Conservation (phyloP, 2,888 invertebrate genomes). For the Stomorhina lunata region DNA sequence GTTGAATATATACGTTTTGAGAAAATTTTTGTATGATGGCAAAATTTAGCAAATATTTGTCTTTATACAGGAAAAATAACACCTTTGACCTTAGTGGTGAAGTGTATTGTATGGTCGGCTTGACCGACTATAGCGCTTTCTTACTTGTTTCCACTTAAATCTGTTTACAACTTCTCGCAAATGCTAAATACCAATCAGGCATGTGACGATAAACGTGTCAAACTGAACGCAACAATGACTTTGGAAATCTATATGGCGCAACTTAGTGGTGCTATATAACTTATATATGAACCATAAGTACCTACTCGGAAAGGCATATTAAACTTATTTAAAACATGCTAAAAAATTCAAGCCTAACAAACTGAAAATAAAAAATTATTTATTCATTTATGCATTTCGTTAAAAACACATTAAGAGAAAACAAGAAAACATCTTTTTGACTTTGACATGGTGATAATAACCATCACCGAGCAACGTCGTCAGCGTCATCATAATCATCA, state of each 20-base stretch:
- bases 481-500: neutral
- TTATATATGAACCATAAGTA: too few relatives aligned
- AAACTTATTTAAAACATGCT: conserved; percentile 30
- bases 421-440: conserved; percentile 38
- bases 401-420: conserved; percentile 2
- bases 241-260: conserved; percentile 31
- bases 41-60: too few relatives aligned
- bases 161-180: conserved; percentile 14
- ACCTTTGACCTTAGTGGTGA: too few relatives aligned
- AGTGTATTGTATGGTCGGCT: too few relatives aligned
- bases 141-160: conserved; percentile 43
- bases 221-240: conserved; percentile 59
- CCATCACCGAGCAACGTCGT: conserved; percentile 28
- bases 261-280: too few relatives aligned
- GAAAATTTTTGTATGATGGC: too few relatives aligned
- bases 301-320: too few relatives aligned
- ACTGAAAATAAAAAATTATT: conserved; percentile 48
- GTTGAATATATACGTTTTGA: too few relatives aligned
- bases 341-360: conserved; percentile 45
- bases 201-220: conserved; percentile 63
- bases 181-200: conserved; percentile 58
- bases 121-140: too few relatives aligned
- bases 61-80: too few relatives aligned
- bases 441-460: conserved; percentile 63
- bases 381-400: conserved; percentile 55